phyloP scores from a whole-genome alignment of 2,113 vertebrate genomes.

The Engraulis encrasicolus region DNA sequence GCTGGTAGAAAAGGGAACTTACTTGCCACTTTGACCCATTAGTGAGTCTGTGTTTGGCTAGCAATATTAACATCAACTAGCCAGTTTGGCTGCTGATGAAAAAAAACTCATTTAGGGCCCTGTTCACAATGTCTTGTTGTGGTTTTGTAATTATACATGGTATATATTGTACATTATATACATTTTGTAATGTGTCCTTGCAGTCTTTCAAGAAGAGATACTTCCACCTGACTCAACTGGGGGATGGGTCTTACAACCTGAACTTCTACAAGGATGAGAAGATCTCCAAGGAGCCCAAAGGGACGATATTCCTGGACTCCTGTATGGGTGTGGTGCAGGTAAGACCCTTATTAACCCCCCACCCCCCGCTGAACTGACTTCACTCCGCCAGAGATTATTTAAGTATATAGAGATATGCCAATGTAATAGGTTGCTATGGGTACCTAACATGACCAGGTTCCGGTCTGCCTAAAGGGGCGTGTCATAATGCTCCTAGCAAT shows the following conservation, averaged over 20 bases:
- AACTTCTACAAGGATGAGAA: conserved; percentile 99
- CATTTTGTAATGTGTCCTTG: conserved; percentile 30
- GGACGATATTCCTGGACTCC: conserved; percentile 97
- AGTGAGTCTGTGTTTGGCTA: no score
- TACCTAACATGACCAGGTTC: no score
- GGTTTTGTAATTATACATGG: conserved; percentile 22
- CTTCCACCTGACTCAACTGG: conserved; percentile 95
- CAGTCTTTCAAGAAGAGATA: conserved; percentile 98
- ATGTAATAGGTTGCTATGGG: no score
- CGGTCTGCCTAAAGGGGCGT: no score
- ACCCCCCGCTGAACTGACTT: no score
- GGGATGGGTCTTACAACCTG: conserved; percentile 96
- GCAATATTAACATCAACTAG: no score
- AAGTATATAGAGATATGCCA: no score
- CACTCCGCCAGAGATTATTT: no score
- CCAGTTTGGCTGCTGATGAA: not conserved
- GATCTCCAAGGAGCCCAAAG: conserved; percentile 98
- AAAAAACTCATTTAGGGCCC: no score
- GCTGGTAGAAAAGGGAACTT: no score
- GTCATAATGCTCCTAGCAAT: no score
- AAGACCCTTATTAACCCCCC: conserved; percentile 46
- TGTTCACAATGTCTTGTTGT: not conserved
- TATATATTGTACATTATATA: conserved; percentile 31
- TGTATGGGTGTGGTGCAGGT: conserved; percentile 99
- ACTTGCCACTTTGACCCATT: no score